Evolutionary conservation across 1,140 invertebrate species (phyloP), one percentile per base, ranked within the genome.

Genomic region (Arctopsyche grandis): DNA sequence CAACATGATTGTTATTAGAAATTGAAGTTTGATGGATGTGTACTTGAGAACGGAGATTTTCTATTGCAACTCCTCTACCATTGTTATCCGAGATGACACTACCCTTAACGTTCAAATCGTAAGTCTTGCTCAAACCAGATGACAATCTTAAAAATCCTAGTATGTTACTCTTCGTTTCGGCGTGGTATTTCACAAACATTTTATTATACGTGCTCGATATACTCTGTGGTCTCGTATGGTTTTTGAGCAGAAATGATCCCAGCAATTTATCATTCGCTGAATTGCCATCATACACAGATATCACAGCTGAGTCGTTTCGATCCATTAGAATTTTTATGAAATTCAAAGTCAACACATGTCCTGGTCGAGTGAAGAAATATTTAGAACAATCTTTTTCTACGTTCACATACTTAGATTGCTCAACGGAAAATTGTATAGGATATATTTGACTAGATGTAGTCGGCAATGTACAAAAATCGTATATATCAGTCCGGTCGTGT

Each of bases 1-100:
- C 95, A 9, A 96, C 91, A 84, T 97, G 94, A 80, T 93, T 93
- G 84, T 98, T 98, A 78, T 94, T 93, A 0, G 94, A 94, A n/a
- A 99, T 90, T 0, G 92, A 93, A 0, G 93, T 94, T 16, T 93
- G 91, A 82, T 96, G 93, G 69, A 96, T 90, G 85, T 95, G 92
- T 9, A 97, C 84, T 81, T 93, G 92, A 0, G 94, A 96, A 84
- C 95, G 90, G 63, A 97, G 88, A 84, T 95, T 95, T 85, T 98
- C 95, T 7, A 95, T 91, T 4, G 91, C 93, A 63, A 98, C 92
- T 26, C 98, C 98, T 86, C 97, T 93, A 0, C 98, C 98, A 83
- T 94, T 94, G 86, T 99, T 99, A 82, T 95, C 92, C 0, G 92
- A 91, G 48, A 99, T 92, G 22, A 93, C 91, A 16, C 95, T 95